These are phyloP conservation scores for Gila robusta DNA, from an alignment of 2,797 vertebrate genomes.

Conservation along the genomic window DNA sequence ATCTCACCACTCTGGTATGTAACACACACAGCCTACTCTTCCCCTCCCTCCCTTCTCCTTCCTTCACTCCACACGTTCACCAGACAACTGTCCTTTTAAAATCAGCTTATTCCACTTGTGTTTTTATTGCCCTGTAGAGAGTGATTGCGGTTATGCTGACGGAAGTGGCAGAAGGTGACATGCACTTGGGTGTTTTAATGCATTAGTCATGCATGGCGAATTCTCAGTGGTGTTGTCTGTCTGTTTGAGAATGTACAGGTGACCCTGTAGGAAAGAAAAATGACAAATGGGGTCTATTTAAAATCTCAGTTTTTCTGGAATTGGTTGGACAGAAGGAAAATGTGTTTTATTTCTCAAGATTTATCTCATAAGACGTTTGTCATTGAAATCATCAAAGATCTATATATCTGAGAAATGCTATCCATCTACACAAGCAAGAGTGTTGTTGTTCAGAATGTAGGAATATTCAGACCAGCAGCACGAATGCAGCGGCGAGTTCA, in stretches of 20 bases:
- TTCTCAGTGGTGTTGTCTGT: constrained; percentile 7
- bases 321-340: neutral
- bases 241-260: constrained; percentile 12
- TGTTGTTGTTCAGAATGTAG: neutral
- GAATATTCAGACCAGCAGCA: neutral
- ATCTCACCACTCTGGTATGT: constrained; percentile 66
- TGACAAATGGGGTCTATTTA: constrained; percentile 8
- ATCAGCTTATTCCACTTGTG: constrained; percentile 58
- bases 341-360: constrained; percentile 7
- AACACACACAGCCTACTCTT: constrained; percentile 53
- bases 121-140: constrained; percentile 42
- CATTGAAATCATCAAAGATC: neutral
- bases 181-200: constrained; percentile 40
- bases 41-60: constrained; percentile 11
- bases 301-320: neutral
- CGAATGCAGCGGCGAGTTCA: neutral
- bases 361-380: neutral
- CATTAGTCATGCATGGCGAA: constrained; percentile 44
- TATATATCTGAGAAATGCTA: neutral
- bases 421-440: neutral
- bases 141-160: constrained; percentile 6
- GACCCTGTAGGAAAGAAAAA: neutral
- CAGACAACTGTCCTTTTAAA: constrained; percentile 52
- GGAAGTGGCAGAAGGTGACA: constrained; percentile 52
- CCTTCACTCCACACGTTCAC: constrained; percentile 55